Base-by-base conservation (phyloP, 2,797 vertebrate genomes). In the Peromyscus attwateri region DNA sequence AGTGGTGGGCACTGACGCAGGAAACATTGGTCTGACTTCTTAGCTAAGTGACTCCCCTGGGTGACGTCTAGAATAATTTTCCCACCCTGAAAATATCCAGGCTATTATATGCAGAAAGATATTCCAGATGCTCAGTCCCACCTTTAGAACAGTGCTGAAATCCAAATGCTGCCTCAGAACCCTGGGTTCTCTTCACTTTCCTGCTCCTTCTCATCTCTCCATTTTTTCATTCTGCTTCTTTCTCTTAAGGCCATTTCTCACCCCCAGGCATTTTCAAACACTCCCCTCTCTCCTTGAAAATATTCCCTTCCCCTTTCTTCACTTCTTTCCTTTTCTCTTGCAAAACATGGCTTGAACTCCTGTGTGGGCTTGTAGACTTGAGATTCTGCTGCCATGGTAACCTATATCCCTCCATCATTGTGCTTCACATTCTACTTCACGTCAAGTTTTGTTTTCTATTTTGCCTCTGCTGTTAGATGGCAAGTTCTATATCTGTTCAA, bases 171-270 rank as follows among this genome's bases (percentile, higher is more conserved):
- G 12, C 40, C 46, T 83, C 7, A 0, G n/a, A 1, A 57, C 10
- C 0, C 23, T 87, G 43, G 16, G 2, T n/a, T 93, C 17, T 82
- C 60, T 16, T 94, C 31, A 11, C 1, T 3, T 40, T 77, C 8
- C 52, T 73, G 13, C 1, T 46, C 79, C 14, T 81, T 93, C 43
- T 70, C 25, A n/a, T 75, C n/a, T 46, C 34, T 43, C 6, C 19
- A 68, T 11, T 27, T 84, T 85, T 82, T 71, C 1, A 82, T 76
- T 76, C 23, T 34, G 40, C 1, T 83, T 96, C 29, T 94, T 57
- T 89, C 43, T 93, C 23, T 66, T 87, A 21, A 85, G 21, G 55
- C 13, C 55, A 46, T 88, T 83, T 92, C 83, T 95, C 3, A 92
- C 34, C 82, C 34, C 31, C n/a, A 49, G 31, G 4, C 2, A 2